Evolutionary conservation across 2,113 vertebrate species (phyloP).

Genomic region (Spea bombifrons): DNA sequence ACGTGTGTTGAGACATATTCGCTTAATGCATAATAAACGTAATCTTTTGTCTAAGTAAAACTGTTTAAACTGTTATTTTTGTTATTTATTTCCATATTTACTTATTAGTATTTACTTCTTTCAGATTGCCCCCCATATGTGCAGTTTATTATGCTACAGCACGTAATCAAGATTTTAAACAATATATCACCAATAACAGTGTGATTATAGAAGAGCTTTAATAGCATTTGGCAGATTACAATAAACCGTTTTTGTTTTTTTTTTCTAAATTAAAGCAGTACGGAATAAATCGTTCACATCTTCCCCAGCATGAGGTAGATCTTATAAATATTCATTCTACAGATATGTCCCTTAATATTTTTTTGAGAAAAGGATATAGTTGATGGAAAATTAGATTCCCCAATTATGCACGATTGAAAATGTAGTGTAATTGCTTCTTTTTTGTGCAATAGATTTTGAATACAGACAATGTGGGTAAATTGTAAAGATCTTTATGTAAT

Average conservation of each 20-base stretch:
- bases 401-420: constrained; percentile 18
- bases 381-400: constrained; percentile 10
- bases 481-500: constrained; percentile 4
- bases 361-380: constrained; percentile 1
- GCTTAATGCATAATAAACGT: too few relatives aligned
- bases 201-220: not conserved
- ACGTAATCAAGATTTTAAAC: not conserved
- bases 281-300: not conserved
- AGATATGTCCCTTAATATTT: not conserved
- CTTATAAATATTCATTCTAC: constrained; percentile 6
- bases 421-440: constrained; percentile 6
- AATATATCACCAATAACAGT: not conserved
- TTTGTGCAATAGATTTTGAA: not conserved
- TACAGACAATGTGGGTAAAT: constrained; percentile 1
- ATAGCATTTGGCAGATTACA: not conserved
- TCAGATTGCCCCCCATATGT: not conserved
- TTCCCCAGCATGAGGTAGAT: not conserved
- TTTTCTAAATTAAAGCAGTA: not conserved
- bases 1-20: too few relatives aligned
- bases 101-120: not conserved
- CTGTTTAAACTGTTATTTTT: too few relatives aligned
- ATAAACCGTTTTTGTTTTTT: not conserved
- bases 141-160: not conserved
- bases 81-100: too few relatives aligned
- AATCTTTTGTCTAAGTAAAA: too few relatives aligned